Evolutionary conservation across 2,113 vertebrate genomes (phyloP).

Genomic region (Corythaeola cristata): DNA sequence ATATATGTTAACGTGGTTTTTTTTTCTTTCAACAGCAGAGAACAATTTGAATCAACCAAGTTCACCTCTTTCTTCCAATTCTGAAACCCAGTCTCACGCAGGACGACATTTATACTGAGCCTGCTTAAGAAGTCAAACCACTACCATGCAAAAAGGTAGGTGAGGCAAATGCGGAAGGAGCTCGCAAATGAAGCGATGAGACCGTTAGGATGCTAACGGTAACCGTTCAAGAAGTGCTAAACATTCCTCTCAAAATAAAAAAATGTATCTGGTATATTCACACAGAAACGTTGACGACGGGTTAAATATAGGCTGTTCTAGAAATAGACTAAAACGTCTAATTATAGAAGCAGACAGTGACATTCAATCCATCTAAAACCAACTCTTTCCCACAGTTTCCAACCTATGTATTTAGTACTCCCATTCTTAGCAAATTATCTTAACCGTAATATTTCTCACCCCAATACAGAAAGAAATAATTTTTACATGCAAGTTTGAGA

Average conservation of each 20-base stretch:
- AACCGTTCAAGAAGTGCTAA: neutral
- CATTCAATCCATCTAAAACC: constrained; percentile 10
- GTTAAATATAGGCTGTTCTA: constrained; percentile 42
- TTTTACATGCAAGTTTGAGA: neutral
- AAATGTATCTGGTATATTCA: neutral
- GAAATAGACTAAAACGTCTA: constrained; percentile 29
- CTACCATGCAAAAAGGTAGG: neutral
- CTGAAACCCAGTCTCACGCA: neutral
- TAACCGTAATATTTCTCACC: neutral
- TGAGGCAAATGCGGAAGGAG: neutral
- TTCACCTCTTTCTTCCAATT: neutral
- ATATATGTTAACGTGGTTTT: neutral
- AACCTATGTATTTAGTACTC: neutral
- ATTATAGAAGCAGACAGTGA: neutral
- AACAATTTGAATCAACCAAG: neutral
- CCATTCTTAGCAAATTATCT: neutral
- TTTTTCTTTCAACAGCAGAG: neutral
- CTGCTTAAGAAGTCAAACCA: neutral
- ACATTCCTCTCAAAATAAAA: neutral
- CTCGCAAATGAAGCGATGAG: neutral
- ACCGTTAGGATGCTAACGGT: neutral
- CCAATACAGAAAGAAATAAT: neutral
- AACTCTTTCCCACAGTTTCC: constrained; percentile 43
- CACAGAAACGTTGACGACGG: neutral
- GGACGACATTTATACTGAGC: neutral